Percentiles rank a stretch among this genome's conserved stretches.
These are phyloP conservation scores for Carapus acus DNA, from an alignment of 2,797 vertebrate genomes.

Conservation along the genomic window DNA sequence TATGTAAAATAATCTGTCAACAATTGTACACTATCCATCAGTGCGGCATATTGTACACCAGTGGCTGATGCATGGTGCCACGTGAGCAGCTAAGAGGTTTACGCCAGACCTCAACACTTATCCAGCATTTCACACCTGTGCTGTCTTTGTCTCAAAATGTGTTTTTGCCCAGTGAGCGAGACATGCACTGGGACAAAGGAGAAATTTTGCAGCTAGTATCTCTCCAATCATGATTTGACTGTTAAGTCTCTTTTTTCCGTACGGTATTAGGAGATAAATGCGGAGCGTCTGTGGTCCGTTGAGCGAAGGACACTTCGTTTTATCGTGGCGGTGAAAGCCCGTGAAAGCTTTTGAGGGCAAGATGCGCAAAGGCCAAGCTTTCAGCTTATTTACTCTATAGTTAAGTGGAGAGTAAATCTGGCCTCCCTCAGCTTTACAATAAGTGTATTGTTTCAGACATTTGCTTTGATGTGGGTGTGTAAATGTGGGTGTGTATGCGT, in stretches of 20 bases:
- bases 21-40: conserved; percentile 4
- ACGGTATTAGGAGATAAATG: conserved; percentile 17
- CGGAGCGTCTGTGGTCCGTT: conserved; percentile 13
- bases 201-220: conserved; percentile 6
- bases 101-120: not conserved
- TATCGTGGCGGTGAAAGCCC: conserved; percentile 1
- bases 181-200: conserved; percentile 15
- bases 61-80: conserved; percentile 8
- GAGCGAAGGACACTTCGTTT: conserved; percentile 21
- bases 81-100: conserved; percentile 4
- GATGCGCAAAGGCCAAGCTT: conserved; percentile 22
- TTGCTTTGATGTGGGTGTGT: not conserved
- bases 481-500: conserved; percentile 1
- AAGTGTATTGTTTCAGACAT: conserved; percentile 3
- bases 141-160: conserved; percentile 1
- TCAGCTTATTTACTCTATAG: conserved; percentile 15
- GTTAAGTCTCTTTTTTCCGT: conserved; percentile 22
- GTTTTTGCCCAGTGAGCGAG: conserved; percentile 13
- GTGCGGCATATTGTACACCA: conserved; percentile 2
- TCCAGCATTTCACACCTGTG: conserved; percentile 26
- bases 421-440: conserved; percentile 17
- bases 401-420: conserved; percentile 18
- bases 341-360: conserved; percentile 6
- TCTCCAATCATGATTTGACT: conserved; percentile 24
- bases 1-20: conserved; percentile 13